Percentiles rank a stretch among this genome's conserved stretches.
Conservation (phyloP, 2,888 invertebrate species). For the Ametastegia equiseti region DNA sequence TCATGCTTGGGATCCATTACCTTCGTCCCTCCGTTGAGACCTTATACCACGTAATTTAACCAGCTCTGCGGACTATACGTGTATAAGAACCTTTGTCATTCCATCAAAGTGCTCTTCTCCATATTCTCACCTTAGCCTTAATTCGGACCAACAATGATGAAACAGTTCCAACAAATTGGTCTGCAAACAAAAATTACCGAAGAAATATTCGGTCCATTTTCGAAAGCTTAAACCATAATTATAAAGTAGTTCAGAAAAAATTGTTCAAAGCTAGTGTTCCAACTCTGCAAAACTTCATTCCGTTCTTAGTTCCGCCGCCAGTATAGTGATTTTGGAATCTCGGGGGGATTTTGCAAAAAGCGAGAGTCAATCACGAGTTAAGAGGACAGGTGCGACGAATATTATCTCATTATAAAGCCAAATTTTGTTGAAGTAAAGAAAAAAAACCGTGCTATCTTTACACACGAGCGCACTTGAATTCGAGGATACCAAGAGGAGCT, state of each 20-base stretch:
- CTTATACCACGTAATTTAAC: conserved; percentile 15
- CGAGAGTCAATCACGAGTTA: background rate
- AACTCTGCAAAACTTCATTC: too few relatives aligned
- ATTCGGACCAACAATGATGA: too few relatives aligned
- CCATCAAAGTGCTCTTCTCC: background rate
- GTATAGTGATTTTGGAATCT: too few relatives aligned
- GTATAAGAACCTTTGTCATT: background rate
- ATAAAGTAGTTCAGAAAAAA: too few relatives aligned
- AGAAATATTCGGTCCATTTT: too few relatives aligned
- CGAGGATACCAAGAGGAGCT: conserved; percentile 43
- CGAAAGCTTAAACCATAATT: too few relatives aligned
- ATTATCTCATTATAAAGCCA: conserved; percentile 43
- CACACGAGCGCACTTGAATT: conserved; percentile 50
- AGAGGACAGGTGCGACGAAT: conserved; percentile 11
- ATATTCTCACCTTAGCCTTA: too few relatives aligned
- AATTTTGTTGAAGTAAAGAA: conserved; percentile 23
- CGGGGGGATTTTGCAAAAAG: background rate
- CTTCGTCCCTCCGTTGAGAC: conserved; percentile 17
- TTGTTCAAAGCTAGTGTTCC: too few relatives aligned
- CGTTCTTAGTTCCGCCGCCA: too few relatives aligned
- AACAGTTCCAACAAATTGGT: too few relatives aligned
- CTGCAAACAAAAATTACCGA: too few relatives aligned
- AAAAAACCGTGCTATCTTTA: conserved; percentile 54
- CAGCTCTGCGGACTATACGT: background rate
- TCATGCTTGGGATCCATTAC: conserved; percentile 38